A percentile compares a stretch with the other conserved stretches of the same genome.
These are phyloP conservation scores for Lophochroa leadbeateri DNA, from an alignment of 2,113 vertebrate species.

Conservation along the genomic window DNA sequence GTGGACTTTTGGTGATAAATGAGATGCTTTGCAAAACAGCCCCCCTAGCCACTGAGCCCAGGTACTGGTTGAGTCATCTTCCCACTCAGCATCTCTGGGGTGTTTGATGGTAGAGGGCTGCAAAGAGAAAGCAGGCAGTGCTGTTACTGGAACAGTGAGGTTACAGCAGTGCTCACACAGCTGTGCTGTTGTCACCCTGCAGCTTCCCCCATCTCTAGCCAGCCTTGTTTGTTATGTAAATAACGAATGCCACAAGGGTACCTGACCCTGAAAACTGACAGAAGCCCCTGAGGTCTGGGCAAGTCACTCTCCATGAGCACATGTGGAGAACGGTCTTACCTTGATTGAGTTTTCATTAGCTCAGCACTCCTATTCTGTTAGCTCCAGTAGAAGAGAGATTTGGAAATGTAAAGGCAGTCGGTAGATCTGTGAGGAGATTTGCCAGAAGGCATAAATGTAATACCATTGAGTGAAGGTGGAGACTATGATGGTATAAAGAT, in stretches of 20 bases:
- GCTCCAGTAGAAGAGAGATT: not conserved
- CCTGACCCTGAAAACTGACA: not conserved
- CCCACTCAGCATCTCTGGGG: fast-evolving
- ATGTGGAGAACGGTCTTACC: not conserved
- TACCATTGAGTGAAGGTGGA: not conserved
- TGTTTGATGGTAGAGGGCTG: not conserved
- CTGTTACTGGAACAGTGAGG: not conserved
- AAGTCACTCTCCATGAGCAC: not conserved
- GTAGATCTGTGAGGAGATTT: not conserved
- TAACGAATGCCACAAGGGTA: fast-evolving
- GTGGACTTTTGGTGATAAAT: not conserved
- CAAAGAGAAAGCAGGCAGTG: not conserved
- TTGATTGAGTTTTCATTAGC: not conserved
- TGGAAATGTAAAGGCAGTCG: fast-evolving
- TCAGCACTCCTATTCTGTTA: not conserved
- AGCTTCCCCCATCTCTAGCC: not conserved
- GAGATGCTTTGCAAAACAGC: not conserved
- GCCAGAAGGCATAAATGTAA: not conserved
- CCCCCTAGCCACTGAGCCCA: not conserved
- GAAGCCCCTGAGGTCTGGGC: not conserved
- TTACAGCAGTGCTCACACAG: fast-evolving
- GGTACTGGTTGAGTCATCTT: fast-evolving
- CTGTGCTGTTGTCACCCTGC: not conserved
- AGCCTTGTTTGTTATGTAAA: not conserved
- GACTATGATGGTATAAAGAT: not conserved